Evolutionary conservation across 1,140 invertebrate genomes (phyloP).

Genomic region (Hylyphantes graminicola): DNA sequence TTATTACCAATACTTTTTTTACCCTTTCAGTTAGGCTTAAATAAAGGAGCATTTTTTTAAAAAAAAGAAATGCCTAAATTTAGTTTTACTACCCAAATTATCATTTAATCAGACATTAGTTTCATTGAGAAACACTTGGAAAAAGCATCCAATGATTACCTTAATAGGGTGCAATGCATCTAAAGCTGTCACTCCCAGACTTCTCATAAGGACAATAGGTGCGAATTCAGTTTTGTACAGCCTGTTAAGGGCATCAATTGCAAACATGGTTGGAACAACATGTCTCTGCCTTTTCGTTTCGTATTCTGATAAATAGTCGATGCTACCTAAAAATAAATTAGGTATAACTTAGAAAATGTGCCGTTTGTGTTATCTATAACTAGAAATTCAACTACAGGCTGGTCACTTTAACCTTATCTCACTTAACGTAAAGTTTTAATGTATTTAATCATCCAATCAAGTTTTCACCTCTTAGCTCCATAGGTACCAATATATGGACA

Average conservation of each 20-base stretch:
- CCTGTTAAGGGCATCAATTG: slow-evolving; percentile 87
- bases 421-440: too few species aligned
- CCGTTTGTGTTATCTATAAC: too few species aligned
- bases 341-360: neutral
- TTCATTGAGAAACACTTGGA: neutral
- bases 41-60: too few species aligned
- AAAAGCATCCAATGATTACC: slow-evolving; percentile 70
- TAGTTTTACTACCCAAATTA: too few species aligned
- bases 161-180: slow-evolving; percentile 85
- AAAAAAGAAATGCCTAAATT: too few species aligned
- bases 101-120: too few species aligned
- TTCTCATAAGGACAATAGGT: slow-evolving; percentile 84
- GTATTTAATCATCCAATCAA: too few species aligned
- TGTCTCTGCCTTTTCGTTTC: slow-evolving; percentile 85
- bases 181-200: slow-evolving; percentile 86
- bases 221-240: slow-evolving; percentile 82
- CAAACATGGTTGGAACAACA: slow-evolving; percentile 88
- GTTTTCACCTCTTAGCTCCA: too few species aligned
- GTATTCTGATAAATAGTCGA: slow-evolving; percentile 81
- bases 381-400: neutral
- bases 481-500: too few species aligned
- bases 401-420: too few species aligned
- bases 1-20: too few species aligned
- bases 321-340: slow-evolving; percentile 71
- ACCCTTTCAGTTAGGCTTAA: too few species aligned